These are phyloP conservation scores for Cryptoblepharus egeriae DNA, from an alignment of 2,797 vertebrate genomes.

Conservation along the genomic window DNA sequence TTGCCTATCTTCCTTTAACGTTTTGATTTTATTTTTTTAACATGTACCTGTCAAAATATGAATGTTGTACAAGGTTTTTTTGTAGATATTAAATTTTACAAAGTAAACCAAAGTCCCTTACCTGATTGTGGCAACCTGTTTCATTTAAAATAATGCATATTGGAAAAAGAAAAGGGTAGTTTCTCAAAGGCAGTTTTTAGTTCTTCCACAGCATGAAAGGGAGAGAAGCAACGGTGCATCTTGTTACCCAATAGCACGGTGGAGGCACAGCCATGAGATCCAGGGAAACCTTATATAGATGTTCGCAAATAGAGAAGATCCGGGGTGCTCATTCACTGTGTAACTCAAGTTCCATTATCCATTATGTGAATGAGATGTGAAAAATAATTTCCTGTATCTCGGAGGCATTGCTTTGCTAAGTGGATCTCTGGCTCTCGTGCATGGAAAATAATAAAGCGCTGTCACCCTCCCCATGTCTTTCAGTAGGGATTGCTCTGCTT, in stretches of 20 bases:
- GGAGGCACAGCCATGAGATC: constrained; percentile 18
- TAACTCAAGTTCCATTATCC: constrained; percentile 44
- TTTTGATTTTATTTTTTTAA: not conserved
- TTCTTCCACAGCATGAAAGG: too few relatives aligned
- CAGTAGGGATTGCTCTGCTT: not conserved
- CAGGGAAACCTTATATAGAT: constrained; percentile 31
- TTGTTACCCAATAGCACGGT: not conserved
- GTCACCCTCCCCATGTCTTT: not conserved
- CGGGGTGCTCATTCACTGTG: not conserved
- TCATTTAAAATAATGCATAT: not conserved
- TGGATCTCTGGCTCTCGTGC: constrained; percentile 41
- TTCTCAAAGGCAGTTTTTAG: too few relatives aligned
- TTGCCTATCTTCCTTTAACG: not conserved
- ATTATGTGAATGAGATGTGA: constrained; percentile 57
- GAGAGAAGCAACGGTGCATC: not conserved
- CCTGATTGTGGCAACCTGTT: not conserved
- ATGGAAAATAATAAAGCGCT: constrained; percentile 37
- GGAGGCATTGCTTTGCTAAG: constrained; percentile 34
- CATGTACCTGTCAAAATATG: too few relatives aligned
- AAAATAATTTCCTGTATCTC: constrained; percentile 57
- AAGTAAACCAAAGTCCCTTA: not conserved
- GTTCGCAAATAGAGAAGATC: constrained; percentile 24
- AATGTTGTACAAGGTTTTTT: not conserved
- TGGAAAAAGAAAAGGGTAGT: not conserved
- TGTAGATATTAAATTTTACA: not conserved